These are phyloP conservation scores for Trichomalopsis sarcophagae DNA, from an alignment of 1,140 invertebrate genomes.

Conservation along the genomic window DNA sequence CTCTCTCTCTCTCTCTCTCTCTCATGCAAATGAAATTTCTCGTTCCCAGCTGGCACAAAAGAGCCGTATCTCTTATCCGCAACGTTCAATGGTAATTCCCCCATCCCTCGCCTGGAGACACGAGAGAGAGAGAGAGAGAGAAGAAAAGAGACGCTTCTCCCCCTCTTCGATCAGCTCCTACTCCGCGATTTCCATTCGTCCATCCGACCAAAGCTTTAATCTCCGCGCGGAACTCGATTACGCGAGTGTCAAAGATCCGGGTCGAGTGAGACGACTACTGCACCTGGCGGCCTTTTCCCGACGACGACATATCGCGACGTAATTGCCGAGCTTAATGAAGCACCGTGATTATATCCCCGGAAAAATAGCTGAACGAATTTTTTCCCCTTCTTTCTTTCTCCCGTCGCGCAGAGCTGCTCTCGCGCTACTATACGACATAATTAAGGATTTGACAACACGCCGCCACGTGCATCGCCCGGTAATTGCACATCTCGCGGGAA, in stretches of 20 bases:
- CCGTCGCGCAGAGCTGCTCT: neutral
- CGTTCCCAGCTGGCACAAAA: neutral
- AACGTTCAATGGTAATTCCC: constrained; percentile 22
- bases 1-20: neutral
- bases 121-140: neutral
- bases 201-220: neutral
- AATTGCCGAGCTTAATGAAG: constrained; percentile 46
- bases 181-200: constrained; percentile 36
- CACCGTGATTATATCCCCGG: constrained; percentile 25
- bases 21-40: constrained; percentile 14
- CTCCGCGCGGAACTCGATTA: constrained; percentile 39
- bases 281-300: neutral
- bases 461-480: neutral
- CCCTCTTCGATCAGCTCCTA: neutral
- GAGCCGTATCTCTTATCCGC: neutral
- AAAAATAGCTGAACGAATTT: neutral
- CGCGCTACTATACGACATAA: constrained; percentile 36
- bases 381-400: constrained; percentile 7
- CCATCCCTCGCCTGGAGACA: neutral
- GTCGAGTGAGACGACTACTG: constrained; percentile 33
- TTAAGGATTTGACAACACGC: constrained; percentile 41
- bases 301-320: neutral
- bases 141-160: constrained; percentile 6
- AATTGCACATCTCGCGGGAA: constrained; percentile 36
- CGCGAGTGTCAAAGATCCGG: constrained; percentile 42